Evolutionary conservation across 1,140 invertebrate species (phyloP).

Genomic region (Drosophila pseudoobscura): DNA sequence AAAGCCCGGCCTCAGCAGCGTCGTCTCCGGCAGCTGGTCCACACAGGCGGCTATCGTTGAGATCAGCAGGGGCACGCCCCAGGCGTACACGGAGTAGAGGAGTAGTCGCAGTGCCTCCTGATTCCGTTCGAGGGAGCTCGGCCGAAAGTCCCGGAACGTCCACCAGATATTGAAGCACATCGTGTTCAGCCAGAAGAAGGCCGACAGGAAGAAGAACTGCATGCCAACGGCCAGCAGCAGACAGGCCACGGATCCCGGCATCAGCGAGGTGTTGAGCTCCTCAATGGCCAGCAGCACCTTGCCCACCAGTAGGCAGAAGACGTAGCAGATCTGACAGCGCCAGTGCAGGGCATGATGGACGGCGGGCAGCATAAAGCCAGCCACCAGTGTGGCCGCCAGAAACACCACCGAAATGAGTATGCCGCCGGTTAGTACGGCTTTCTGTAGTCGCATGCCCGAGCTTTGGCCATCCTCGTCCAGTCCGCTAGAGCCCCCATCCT

Average conservation of each 20-base stretch:
- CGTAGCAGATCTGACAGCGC: conserved; percentile 92
- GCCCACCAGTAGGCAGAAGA: conserved; percentile 90
- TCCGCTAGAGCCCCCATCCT: conserved; percentile 13
- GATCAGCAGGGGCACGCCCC: conserved; percentile 90
- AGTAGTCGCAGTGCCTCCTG: conserved; percentile 90
- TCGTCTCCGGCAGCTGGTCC: conserved; percentile 84
- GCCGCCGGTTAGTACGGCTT: conserved; percentile 89
- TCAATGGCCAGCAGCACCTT: conserved; percentile 89
- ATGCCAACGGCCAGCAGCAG: conserved; percentile 91
- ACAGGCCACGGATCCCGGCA: conserved; percentile 86
- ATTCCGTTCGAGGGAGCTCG: conserved; percentile 91
- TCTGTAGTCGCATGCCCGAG: conserved; percentile 82
- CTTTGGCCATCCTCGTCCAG: conserved; percentile 76
- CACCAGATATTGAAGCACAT: conserved; percentile 98
- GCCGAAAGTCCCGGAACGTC: conserved; percentile 94
- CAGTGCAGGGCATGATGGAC: conserved; percentile 93
- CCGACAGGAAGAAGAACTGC: conserved; percentile 96
- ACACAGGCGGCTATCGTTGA: conserved; percentile 88
- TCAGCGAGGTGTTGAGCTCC: conserved; percentile 66
- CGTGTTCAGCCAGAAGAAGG: conserved; percentile 98
- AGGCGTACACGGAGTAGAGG: conserved; percentile 91
- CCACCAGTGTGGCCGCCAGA: conserved; percentile 89
- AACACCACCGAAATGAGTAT: conserved; percentile 91
- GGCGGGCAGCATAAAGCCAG: conserved; percentile 89
- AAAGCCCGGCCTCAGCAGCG: conserved; percentile 88